Conservation (phyloP, 2,888 invertebrate species). For the Drosophila melanosoma region DNA sequence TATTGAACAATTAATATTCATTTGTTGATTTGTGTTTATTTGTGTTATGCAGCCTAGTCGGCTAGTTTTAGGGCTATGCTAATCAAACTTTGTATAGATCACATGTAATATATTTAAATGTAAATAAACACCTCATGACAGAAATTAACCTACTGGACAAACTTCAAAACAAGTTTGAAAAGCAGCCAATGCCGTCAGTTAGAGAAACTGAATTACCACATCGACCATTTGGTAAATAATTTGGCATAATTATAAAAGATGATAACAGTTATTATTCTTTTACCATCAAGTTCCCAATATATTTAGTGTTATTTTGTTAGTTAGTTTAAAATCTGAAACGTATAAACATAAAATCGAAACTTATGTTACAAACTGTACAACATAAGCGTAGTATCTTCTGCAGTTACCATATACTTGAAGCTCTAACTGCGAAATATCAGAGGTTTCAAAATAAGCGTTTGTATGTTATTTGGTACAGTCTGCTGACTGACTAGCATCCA, state of each 20-base stretch:
- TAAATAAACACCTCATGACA: background rate
- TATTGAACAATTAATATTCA: background rate
- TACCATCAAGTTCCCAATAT: background rate
- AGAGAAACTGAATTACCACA: background rate
- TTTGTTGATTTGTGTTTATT: background rate
- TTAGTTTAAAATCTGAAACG: background rate
- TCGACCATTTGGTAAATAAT: background rate
- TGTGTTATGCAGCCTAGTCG: background rate
- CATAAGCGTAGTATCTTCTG: background rate
- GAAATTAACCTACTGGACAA: background rate
- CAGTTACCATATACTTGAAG: background rate
- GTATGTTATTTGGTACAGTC: slow-evolving; percentile 46
- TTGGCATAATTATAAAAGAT: background rate
- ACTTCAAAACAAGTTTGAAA: background rate
- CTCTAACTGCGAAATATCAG: slow-evolving; percentile 16
- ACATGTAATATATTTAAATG: background rate
- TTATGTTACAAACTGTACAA: background rate
- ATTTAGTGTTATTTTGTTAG: background rate
- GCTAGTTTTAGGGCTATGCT: background rate
- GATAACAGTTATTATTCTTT: background rate
- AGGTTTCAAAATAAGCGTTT: background rate
- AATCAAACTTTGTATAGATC: background rate
- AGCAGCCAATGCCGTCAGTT: background rate
- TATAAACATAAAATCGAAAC: background rate
- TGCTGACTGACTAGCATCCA: slow-evolving; percentile 38